phyloP scores from a whole-genome alignment of 2,113 vertebrate species.

The Oncorhynchus nerka region DNA sequence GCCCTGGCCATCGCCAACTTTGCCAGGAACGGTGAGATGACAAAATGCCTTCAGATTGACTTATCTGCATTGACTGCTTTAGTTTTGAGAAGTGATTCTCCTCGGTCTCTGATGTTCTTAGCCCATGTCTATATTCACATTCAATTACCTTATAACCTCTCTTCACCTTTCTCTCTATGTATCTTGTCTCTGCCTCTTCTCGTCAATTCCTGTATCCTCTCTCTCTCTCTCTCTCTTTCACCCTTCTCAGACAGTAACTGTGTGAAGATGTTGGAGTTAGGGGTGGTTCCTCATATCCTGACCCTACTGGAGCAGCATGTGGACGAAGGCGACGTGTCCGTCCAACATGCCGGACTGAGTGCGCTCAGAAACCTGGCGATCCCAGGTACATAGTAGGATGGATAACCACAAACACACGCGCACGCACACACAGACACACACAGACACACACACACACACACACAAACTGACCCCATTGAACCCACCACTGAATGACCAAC shows the following conservation, averaged over 20 bases:
- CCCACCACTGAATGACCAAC: neutral
- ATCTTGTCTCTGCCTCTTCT: neutral
- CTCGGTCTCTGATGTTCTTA: neutral
- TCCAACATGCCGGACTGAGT: conserved; percentile 84
- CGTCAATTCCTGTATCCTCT: neutral
- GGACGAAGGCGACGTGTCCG: conserved; percentile 76
- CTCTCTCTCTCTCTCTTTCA: neutral
- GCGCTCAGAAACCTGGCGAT: conserved; percentile 84
- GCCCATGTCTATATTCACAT: neutral
- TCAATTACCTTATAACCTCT: neutral
- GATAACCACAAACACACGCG: neutral
- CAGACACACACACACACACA: neutral
- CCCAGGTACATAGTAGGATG: conserved; percentile 71
- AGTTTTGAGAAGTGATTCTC: neutral
- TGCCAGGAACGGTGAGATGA: conserved; percentile 61
- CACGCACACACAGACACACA: neutral
- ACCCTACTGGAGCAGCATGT: conserved; percentile 81
- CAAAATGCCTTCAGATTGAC: neutral
- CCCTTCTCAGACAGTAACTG: conserved; percentile 80
- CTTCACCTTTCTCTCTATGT: neutral
- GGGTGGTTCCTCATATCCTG: conserved; percentile 82
- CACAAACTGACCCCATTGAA: neutral
- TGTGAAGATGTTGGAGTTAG: conserved; percentile 81
- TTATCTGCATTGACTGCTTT: neutral
- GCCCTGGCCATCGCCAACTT: conserved; percentile 72